Base-by-base conservation (phyloP, 2,888 invertebrate species). In the Andrena trimmerana region DNA sequence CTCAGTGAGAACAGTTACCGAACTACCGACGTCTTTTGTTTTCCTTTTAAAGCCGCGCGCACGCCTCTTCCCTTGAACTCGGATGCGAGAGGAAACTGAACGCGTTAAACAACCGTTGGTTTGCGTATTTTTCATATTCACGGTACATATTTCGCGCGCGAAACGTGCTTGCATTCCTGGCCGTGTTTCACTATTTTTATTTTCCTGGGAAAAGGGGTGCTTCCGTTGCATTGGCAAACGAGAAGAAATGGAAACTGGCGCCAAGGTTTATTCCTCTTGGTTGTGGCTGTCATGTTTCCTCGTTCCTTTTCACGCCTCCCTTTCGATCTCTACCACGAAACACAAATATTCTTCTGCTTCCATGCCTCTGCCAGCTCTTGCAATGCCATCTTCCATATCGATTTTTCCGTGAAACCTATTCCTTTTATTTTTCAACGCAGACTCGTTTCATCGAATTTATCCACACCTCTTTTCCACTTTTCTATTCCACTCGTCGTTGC, bases 221-320 rank as follows among this genome's bases (percentile, higher is more conserved):
- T 65, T 54, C 29, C 27, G 52, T 33, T 68, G 29, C 24, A 33
- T 52, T 8, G 24, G 42, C 48, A 60, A 71, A 68, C 54, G 57
- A 52, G 71, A 57, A 62, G 75, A 70, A 57, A 81, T 52, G 59
- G 67, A 81, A 82, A 81, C 70, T 57, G 75, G 75, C 70, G 74
- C 72, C 73, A 66, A 59, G 59, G 80, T 81, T 73, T 78, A 73
- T 78, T 78, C 54, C 79, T 69, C 74, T 74, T 80, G 65, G 31
- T 70, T 16, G 36, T 29, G 27, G 33, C 29, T 59, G 65, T 52
- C 73, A 20, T n/a, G 65, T 10, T 69, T 42, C 57, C 65, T 73
- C 62, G 20, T 73, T 68, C 73, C 52, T 73, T 57, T 76, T 63
- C 42, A 31, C 66, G n/a, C 50, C 68, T 42, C 60, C 36, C 50